These are phyloP conservation scores for Bombylius major DNA, from an alignment of 2,888 invertebrate genomes.

Conservation along the genomic window DNA sequence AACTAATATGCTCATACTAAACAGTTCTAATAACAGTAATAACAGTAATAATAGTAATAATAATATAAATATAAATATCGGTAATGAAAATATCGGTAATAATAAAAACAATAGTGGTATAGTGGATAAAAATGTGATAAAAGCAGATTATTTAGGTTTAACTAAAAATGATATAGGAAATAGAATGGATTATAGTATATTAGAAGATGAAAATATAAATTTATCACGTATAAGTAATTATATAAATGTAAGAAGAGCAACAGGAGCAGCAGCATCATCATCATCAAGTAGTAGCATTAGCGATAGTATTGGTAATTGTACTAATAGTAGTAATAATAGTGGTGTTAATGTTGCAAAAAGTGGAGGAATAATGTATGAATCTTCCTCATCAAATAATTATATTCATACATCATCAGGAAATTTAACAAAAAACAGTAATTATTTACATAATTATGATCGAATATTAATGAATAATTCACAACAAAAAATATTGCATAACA, in stretches of 20 bases:
- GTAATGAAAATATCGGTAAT: constrained; percentile 24
- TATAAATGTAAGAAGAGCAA: constrained; percentile 19
- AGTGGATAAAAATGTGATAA: constrained; percentile 38
- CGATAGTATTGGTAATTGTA: too few relatives aligned
- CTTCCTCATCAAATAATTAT: too few relatives aligned
- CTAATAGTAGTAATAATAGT: too few relatives aligned
- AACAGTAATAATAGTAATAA: neutral
- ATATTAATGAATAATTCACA: too few relatives aligned
- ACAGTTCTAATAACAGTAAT: neutral
- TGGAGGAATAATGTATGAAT: too few relatives aligned
- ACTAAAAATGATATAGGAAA: constrained; percentile 24
- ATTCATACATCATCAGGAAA: too few relatives aligned
- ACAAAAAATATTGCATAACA: too few relatives aligned
- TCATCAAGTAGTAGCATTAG: neutral
- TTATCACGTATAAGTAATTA: constrained; percentile 33
- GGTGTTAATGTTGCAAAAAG: too few relatives aligned
- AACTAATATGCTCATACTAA: neutral
- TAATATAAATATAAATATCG: constrained; percentile 9
- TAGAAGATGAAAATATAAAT: constrained; percentile 34
- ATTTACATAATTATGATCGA: too few relatives aligned
- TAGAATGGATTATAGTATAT: constrained; percentile 21
- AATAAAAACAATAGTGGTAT: constrained; percentile 19
- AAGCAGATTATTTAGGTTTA: constrained; percentile 23
- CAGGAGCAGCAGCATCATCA: neutral
- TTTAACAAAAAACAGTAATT: too few relatives aligned